Evolutionary conservation across 2,888 invertebrate genomes (phyloP).

Genomic region (Saturnia pavonia): DNA sequence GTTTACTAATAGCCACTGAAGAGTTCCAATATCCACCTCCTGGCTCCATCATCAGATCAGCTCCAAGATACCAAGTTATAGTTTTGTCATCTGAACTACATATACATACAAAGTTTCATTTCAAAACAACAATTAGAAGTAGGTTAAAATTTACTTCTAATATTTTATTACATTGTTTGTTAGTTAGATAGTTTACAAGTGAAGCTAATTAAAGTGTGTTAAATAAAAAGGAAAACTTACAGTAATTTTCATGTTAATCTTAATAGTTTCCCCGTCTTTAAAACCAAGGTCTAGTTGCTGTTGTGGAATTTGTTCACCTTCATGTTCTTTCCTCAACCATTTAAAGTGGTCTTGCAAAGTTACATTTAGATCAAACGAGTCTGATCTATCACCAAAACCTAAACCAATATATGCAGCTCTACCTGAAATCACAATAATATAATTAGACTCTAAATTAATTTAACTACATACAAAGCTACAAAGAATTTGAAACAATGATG

Average conservation of each 20-base stretch:
- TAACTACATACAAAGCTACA: not conserved
- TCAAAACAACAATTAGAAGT: too few species aligned
- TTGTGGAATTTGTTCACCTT: conserved; percentile 87
- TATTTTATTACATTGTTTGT: too few species aligned
- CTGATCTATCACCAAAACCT: conserved; percentile 98
- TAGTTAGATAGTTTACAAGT: too few species aligned
- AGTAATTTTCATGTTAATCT: conserved; percentile 98
- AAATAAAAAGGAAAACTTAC: conserved; percentile 70
- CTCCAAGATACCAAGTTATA: too few species aligned
- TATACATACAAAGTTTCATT: too few species aligned
- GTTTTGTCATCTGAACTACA: too few species aligned
- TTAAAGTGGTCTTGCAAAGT: conserved; percentile 99
- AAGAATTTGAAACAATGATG: too few species aligned
- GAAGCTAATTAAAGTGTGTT: too few species aligned
- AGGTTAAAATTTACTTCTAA: too few species aligned
- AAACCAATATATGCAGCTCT: conserved; percentile 97
- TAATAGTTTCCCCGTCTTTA: conserved; percentile 99
- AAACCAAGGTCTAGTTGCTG: conserved; percentile 96
- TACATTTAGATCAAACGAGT: conserved; percentile 99
- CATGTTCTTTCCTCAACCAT: conserved; percentile 92
- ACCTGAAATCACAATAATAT: conserved; percentile 70
- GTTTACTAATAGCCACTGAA: too few species aligned
- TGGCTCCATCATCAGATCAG: too few species aligned
- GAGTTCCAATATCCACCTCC: too few species aligned
- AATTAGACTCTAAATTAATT: conserved; percentile 1